Conservation (phyloP, 2,888 invertebrate species). For the Philereme vetulata region DNA sequence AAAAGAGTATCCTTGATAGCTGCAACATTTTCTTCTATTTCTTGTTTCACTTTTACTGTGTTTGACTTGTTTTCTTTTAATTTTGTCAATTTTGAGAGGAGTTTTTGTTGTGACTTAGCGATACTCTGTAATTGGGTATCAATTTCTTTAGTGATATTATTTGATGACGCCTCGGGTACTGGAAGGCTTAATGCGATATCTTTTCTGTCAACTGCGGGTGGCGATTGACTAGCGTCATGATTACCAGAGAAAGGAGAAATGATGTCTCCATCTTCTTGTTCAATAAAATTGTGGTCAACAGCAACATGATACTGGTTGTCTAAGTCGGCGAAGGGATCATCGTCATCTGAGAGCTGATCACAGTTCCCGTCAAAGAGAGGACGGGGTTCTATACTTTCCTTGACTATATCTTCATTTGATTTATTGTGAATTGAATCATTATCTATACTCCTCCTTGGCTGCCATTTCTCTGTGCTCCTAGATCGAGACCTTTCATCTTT, state of each 20-base stretch:
- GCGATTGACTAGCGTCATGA: constrained; percentile 28
- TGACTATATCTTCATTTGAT: constrained; percentile 39
- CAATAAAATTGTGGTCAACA: constrained; percentile 74
- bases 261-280: constrained; percentile 50
- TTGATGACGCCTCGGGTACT: constrained; percentile 21
- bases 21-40: constrained; percentile 23
- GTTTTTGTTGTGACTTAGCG: constrained; percentile 47
- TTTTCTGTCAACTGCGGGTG: constrained; percentile 29
- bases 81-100: constrained; percentile 32
- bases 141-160: constrained; percentile 48
- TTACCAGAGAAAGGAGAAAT: constrained; percentile 5
- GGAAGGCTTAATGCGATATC: constrained; percentile 8
- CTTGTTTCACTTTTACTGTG: constrained; percentile 28
- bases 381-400: constrained; percentile 40
- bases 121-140: constrained; percentile 47
- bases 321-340: constrained; percentile 75
- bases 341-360: constrained; percentile 66
- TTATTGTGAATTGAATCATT: constrained; percentile 28
- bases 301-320: constrained; percentile 78
- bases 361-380: constrained; percentile 63
- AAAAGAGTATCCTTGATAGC: constrained; percentile 26
- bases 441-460: constrained; percentile 48
- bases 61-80: constrained; percentile 32
- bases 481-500: constrained; percentile 35
- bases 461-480: constrained; percentile 39